Conservation (phyloP, 2,797 vertebrate genomes). For the Chaetophractus vellerosus region DNA sequence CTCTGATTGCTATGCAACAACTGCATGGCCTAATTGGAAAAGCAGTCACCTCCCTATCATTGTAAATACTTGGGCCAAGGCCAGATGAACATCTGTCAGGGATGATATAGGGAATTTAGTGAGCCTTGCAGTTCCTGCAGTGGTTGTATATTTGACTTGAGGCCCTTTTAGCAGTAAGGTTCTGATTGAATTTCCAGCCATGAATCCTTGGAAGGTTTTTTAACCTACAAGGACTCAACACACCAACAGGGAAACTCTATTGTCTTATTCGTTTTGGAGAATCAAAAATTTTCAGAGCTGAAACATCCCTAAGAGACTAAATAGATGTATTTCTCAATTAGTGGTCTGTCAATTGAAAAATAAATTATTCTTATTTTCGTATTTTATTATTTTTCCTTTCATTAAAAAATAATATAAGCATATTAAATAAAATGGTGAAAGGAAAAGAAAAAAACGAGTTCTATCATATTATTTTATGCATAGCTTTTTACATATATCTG, state of each 20-base stretch:
- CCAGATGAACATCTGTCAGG: conserved; percentile 57
- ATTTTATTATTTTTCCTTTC: conserved; percentile 52
- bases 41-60: conserved; percentile 62
- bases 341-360: conserved; percentile 2
- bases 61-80: conserved; percentile 60
- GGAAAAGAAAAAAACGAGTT: conserved; percentile 22
- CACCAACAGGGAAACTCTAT: neutral
- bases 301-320: conserved; percentile 26
- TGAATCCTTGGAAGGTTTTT: conserved; percentile 54
- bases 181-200: conserved; percentile 51
- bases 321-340: conserved; percentile 47
- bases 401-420: conserved; percentile 5
- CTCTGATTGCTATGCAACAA: conserved; percentile 36
- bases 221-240: conserved; percentile 18
- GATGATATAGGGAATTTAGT: conserved; percentile 23
- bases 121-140: conserved; percentile 46
- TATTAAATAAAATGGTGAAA: conserved; percentile 54
- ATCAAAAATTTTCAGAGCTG: conserved; percentile 45
- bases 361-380: conserved; percentile 55
- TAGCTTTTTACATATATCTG: conserved; percentile 16
- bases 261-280: conserved; percentile 26
- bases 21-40: conserved; percentile 50
- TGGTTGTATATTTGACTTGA: conserved; percentile 49
- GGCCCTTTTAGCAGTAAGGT: conserved; percentile 51
- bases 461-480: conserved; percentile 1